Evolutionary conservation across 2,113 vertebrate genomes (phyloP).

Genomic region (Mesoclemmys tuberculata): DNA sequence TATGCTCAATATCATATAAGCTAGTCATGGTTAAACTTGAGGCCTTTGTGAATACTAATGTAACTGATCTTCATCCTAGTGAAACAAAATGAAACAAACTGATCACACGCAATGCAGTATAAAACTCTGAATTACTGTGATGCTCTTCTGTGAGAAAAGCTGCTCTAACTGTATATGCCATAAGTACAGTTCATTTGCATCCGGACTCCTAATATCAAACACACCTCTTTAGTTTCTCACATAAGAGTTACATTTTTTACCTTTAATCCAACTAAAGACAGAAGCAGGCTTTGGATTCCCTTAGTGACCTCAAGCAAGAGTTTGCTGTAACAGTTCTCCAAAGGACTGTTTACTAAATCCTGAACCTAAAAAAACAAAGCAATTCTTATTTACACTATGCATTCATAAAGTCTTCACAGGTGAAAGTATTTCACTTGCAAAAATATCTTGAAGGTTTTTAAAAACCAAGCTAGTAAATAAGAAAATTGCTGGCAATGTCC

Average conservation of each 20-base stretch:
- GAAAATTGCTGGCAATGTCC: not conserved
- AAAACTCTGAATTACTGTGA: not conserved
- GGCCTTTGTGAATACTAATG: not conserved
- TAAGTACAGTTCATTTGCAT: not conserved
- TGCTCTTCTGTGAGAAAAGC: not conserved
- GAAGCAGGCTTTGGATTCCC: conserved; percentile 87
- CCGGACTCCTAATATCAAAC: not conserved
- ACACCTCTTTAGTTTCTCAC: not conserved
- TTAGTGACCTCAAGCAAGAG: conserved; percentile 84
- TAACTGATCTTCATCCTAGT: not conserved
- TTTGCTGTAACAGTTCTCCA: conserved; percentile 91
- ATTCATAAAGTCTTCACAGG: not conserved
- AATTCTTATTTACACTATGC: not conserved
- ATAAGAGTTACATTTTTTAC: conserved; percentile 76
- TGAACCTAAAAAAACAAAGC: conserved; percentile 79
- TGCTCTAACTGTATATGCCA: not conserved
- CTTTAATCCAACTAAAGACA: conserved; percentile 92
- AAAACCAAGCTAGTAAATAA: not conserved
- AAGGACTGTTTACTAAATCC: conserved; percentile 84
- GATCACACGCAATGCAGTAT: not conserved
- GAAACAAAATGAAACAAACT: not conserved
- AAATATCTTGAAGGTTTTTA: not conserved
- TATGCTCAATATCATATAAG: not conserved
- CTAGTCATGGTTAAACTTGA: not conserved
- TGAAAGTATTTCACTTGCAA: not conserved